Evolutionary conservation across 2,113 vertebrate species (phyloP), one percentile per base, ranked within the genome.

Genomic region (Thryonomys swinderianus): DNA sequence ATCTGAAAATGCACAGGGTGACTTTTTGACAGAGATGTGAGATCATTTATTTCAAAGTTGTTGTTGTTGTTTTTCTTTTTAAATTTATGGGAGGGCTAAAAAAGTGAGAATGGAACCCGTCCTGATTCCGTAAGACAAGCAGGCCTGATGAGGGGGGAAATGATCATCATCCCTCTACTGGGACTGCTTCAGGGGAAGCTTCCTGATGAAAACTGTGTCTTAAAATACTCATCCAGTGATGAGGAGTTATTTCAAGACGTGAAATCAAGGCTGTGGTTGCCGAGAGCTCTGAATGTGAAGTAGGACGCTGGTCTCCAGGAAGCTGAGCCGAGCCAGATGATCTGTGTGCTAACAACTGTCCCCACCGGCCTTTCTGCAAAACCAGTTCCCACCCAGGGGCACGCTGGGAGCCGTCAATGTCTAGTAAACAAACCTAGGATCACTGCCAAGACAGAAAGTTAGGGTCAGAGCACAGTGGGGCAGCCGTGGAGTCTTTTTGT

Each of bases 171-270:
- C 69, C n/a, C 69, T 91, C 80, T 62, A 78, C 69, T 84, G 91
- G 95, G 91, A 94, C 80, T 96, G 96, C 93, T 93, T 93, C 93
- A 78, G 94, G 93, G 87, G 93, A 88, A 85, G 11, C 69, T 93
- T 90, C 96, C 86, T 94, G 96, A 97, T 95, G 89, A 97, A 96
- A 96, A 78, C 87, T 61, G 78, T 59, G n/a, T 96, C 96, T 96
- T 94, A 97, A 96, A 97, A 98, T 96, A 96, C 64, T 78, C 84
- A 32, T 23, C 53, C 74, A 95, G 93, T 48, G 57, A 96, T 88
- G 91, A 96, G 89, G 84, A 95, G 91, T 90, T 96, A 96, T 96
- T 96, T 96, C 91, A 95, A 96, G 94, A 94, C 64, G 71, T 79
- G 91, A 95, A n/a, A 83, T 83, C 89, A 55, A 83, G 80, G 89